Conservation (phyloP, 2,797 vertebrate species). For the Sebastes kiyomatsui region DNA sequence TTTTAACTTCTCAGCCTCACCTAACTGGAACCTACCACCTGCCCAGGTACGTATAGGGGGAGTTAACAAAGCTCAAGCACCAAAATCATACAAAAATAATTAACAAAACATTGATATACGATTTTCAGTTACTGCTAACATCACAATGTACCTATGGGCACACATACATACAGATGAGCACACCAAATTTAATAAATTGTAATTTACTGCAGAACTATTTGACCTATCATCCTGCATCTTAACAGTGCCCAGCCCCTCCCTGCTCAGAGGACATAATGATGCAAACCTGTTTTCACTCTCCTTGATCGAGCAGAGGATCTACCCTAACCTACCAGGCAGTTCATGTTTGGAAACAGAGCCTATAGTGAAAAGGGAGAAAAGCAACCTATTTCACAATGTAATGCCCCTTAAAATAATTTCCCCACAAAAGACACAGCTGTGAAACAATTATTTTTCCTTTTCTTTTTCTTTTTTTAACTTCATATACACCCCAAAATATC, state of each 20-base stretch:
- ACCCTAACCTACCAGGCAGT: background rate
- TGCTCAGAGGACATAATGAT: background rate
- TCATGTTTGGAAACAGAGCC: background rate
- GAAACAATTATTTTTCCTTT: background rate
- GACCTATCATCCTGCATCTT: background rate
- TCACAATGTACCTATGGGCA: background rate
- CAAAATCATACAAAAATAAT: background rate
- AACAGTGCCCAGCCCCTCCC: background rate
- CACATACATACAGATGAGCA: background rate
- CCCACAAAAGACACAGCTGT: background rate
- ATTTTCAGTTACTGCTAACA: background rate
- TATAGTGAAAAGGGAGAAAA: background rate
- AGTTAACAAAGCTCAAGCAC: background rate
- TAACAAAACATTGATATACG: background rate
- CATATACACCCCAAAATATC: background rate
- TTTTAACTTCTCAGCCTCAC: background rate
- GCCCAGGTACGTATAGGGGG: background rate
- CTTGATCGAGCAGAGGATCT: background rate
- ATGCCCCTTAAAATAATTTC: background rate
- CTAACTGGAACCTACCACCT: background rate
- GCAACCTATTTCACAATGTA: background rate
- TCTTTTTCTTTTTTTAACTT: too few relatives aligned
- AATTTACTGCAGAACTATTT: background rate
- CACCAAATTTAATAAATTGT: background rate
- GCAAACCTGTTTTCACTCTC: background rate